These are phyloP conservation scores for Rhyacophila brunnea DNA, from an alignment of 1,140 invertebrate genomes.

Conservation along the genomic window DNA sequence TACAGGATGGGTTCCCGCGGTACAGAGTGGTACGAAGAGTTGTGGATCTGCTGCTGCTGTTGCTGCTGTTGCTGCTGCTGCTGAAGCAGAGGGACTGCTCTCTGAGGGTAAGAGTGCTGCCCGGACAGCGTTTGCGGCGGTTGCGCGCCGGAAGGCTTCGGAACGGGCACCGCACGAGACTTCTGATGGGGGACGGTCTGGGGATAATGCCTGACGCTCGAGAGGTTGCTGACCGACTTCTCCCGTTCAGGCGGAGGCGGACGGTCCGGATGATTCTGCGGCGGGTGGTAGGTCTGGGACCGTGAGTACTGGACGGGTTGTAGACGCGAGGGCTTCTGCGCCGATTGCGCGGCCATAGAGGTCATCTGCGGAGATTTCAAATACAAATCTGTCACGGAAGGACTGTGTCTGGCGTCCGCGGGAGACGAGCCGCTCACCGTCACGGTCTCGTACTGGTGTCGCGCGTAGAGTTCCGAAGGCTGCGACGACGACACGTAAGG, in stretches of 20 bases:
- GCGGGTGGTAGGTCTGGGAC: slow-evolving; percentile 8
- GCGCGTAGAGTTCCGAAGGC: not conserved
- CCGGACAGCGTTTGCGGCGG: slow-evolving; percentile 1
- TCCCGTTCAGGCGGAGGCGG: slow-evolving; percentile 6
- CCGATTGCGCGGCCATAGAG: not conserved
- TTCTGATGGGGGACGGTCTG: slow-evolving; percentile 22
- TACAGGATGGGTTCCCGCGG: slow-evolving; percentile 6
- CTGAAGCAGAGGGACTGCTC: too few relatives aligned
- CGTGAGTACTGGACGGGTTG: slow-evolving; percentile 12
- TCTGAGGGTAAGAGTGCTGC: not conserved
- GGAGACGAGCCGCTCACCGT: not conserved
- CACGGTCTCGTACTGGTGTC: slow-evolving; percentile 18
- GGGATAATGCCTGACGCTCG: slow-evolving; percentile 3
- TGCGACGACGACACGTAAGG: too few relatives aligned
- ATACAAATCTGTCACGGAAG: slow-evolving; percentile 15
- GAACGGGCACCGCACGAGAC: slow-evolving; percentile 1
- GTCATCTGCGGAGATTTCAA: slow-evolving; percentile 2
- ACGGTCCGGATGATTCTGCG: slow-evolving; percentile 11
- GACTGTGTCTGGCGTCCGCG: slow-evolving; percentile 15
- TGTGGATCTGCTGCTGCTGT: slow-evolving; percentile 17
- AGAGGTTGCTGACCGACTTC: slow-evolving; percentile 2
- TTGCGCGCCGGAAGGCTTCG: slow-evolving; percentile 2
- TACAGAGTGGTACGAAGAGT: slow-evolving; percentile 5
- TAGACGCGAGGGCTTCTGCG: not conserved
- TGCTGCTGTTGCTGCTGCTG: slow-evolving; percentile 6